Evolutionary conservation across 2,888 invertebrate genomes (phyloP), one percentile per base, ranked within the genome.

Genomic region (Sclerodermus sp.): DNA sequence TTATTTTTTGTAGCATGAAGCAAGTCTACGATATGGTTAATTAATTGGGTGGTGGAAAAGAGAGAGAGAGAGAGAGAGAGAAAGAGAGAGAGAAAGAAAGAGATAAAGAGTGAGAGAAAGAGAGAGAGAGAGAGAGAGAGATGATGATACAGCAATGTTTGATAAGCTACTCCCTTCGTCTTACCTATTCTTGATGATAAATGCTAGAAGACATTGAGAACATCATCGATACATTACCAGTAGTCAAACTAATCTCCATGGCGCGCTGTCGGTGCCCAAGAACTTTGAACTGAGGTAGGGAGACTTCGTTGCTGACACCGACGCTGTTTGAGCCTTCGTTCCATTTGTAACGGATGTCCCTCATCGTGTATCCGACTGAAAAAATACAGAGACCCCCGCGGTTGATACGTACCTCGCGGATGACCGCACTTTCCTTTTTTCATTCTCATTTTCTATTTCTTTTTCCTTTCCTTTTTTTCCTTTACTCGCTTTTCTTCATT

Each of bases 271-370:
- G 90, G 85, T 94, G 93, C 79, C 95, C 95, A 82, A 95, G 89
- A 82, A 95, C 94, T 87, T 94, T 93, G 89, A 96, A 96, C 85
- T 96, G 95, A 82, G 96, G 95, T 81, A 96, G 89, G 78, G 93
- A 93, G 82, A 95, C 93, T 84, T 94, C 93, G 83, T 90, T 90
- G 83, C 93, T 93, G 79, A 95, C 93, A 82, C 93, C 93, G 82
- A 96, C 93, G 81, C 94, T 93, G 85, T 91, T 90, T 79, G 91
- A 90, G 76, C 93, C 93, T 83, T 93, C 92, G 85, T 93, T 92
- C 95, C 95, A 95, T 82, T 91, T 92, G 89, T 95, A 95, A 79
- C 93, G 89, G 86, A 94, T 94, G 87, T 95, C 94, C 85, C 91
- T 87, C 93, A 93, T 94, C 83, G 94, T 94, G 89, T 95, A 95